Conservation (phyloP, 2,888 invertebrate species). For the Lamellibrachia satsuma region DNA sequence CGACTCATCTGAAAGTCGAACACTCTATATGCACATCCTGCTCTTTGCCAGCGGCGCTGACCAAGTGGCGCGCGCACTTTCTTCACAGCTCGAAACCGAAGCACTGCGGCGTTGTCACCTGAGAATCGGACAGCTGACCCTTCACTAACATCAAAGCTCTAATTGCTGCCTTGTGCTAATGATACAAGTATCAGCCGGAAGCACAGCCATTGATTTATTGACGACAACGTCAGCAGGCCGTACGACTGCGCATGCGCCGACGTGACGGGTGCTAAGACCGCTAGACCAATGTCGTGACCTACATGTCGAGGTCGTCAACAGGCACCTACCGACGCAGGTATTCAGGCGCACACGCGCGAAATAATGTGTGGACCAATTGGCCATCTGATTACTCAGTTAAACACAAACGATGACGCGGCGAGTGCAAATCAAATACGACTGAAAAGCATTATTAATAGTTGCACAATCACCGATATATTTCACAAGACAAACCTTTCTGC, state of each 20-base stretch:
- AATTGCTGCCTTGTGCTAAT: neutral
- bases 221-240: neutral
- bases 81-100: neutral
- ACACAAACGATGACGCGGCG: neutral
- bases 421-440: no score
- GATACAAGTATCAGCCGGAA: neutral
- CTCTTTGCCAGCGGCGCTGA: neutral
- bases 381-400: neutral
- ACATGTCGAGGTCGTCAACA: neutral
- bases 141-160: neutral
- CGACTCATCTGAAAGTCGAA: no score
- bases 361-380: neutral
- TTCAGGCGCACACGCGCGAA: neutral
- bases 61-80: neutral
- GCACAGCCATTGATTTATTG: slow-evolving; percentile 3
- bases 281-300: neutral
- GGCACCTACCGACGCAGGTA: neutral
- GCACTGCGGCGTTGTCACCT: neutral
- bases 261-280: neutral
- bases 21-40: no score
- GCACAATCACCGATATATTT: no score
- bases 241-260: neutral
- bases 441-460: no score
- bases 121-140: neutral
- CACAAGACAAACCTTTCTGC: no score